Percentiles rank a stretch among this genome's conserved stretches.
Evolutionary conservation across 2,113 vertebrate genomes (phyloP).

Genomic region (Diphyllodes magnificus): DNA sequence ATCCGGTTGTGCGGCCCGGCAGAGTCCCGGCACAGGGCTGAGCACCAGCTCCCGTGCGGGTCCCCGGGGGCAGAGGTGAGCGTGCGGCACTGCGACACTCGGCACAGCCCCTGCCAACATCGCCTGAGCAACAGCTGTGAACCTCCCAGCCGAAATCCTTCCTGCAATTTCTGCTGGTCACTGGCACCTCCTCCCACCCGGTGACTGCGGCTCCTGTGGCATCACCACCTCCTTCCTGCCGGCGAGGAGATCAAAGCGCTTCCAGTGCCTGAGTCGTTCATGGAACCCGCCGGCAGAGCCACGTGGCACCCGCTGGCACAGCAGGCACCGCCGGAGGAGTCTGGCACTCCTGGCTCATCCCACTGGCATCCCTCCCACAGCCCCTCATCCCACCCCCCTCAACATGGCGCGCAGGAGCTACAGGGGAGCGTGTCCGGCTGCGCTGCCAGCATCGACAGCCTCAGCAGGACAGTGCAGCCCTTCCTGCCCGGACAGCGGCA

Average conservation of each 20-base stretch:
- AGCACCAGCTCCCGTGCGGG: neutral
- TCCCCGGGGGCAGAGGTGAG: neutral
- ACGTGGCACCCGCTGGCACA: accelerated
- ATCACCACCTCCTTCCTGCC: neutral
- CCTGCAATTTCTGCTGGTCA: neutral
- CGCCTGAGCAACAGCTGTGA: accelerated
- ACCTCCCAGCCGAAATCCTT: accelerated
- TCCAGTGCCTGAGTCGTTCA: accelerated
- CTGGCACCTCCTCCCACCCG: accelerated
- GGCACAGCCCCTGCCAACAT: neutral
- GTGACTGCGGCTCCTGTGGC: neutral
- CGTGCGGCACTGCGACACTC: neutral
- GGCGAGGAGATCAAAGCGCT: neutral
- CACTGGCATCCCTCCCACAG: neutral
- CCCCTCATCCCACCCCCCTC: neutral
- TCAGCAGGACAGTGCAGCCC: neutral
- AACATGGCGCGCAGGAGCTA: accelerated
- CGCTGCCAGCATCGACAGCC: neutral
- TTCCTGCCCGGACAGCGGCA: neutral
- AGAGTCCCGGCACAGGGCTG: neutral
- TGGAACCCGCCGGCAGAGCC: accelerated
- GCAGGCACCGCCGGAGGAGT: neutral
- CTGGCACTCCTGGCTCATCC: neutral
- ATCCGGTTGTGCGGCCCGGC: accelerated
- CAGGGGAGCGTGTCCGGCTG: accelerated